Percentiles rank a stretch among this genome's conserved stretches.
These are phyloP conservation scores for Cebidichthys violaceus DNA, from an alignment of 2,113 vertebrate species.

Conservation along the genomic window DNA sequence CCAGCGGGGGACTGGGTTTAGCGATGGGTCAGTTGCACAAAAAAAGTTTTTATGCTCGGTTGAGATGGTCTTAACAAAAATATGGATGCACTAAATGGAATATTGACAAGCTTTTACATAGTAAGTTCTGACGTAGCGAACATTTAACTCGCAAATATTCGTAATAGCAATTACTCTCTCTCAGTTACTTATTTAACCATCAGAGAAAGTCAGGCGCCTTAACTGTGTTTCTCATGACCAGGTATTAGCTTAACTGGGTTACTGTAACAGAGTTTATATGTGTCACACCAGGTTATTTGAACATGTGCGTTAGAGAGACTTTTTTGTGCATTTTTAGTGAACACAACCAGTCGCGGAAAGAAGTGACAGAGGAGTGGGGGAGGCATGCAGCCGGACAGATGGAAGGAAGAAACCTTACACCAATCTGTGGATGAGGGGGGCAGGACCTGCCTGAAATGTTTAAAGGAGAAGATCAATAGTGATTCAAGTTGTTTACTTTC, in stretches of 20 bases:
- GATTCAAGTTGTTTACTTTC: constrained; percentile 21
- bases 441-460: background rate
- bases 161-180: background rate
- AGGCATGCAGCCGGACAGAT: constrained; percentile 48
- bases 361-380: background rate
- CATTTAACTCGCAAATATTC: background rate
- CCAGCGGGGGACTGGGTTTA: no score
- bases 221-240: constrained; percentile 34
- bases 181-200: constrained; percentile 18
- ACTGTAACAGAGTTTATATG: constrained; percentile 39
- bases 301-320: background rate
- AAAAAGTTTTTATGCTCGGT: no score
- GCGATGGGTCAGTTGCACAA: no score
- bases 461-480: constrained; percentile 25
- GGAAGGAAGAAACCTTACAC: constrained; percentile 67
- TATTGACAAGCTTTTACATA: background rate
- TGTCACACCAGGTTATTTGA: constrained; percentile 28
- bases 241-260: constrained; percentile 24
- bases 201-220: constrained; percentile 11
- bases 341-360: constrained; percentile 11
- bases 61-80: background rate
- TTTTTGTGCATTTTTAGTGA: constrained; percentile 30
- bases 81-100: background rate
- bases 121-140: background rate
- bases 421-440: constrained; percentile 20